Percentiles rank a stretch among this genome's conserved stretches.
These are phyloP conservation scores for Lepus europaeus DNA, from an alignment of 2,113 vertebrate genomes.

Conservation along the genomic window DNA sequence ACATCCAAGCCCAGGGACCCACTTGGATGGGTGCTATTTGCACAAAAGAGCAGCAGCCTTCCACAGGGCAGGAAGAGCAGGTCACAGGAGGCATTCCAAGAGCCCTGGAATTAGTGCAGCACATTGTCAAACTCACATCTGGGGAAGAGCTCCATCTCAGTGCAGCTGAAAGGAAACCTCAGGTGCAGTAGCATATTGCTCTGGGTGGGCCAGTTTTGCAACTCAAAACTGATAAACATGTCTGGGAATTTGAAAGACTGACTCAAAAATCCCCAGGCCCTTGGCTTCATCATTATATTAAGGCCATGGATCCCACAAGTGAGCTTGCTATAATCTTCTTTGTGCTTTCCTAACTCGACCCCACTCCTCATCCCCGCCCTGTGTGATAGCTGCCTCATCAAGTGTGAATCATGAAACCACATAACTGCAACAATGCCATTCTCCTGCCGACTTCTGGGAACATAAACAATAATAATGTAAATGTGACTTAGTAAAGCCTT, in stretches of 20 bases:
- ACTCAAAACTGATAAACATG: conserved; percentile 68
- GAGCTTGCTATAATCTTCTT: conserved; percentile 60
- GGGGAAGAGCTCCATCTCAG: not conserved
- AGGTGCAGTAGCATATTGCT: not conserved
- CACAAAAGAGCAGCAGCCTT: not conserved
- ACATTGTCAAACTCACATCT: not conserved
- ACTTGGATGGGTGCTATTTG: accelerated
- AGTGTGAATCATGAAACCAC: conserved; percentile 87
- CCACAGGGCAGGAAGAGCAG: not conserved
- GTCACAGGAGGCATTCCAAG: not conserved
- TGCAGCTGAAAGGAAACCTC: not conserved
- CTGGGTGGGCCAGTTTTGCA: conserved; percentile 57
- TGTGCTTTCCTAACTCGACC: not conserved
- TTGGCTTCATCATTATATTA: conserved; percentile 11
- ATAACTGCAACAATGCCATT: conserved; percentile 79
- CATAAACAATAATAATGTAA: conserved; percentile 88
- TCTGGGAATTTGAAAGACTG: conserved; percentile 64
- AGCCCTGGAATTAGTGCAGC: not conserved
- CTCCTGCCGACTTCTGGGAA: conserved; percentile 85
- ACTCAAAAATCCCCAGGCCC: conserved; percentile 64
- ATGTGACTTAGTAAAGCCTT: conserved; percentile 83
- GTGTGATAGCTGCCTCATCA: conserved; percentile 77
- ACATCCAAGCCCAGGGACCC: not conserved
- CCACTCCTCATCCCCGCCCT: not conserved
- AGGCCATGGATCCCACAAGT: conserved; percentile 48